Percentiles rank a stretch among this genome's conserved stretches.
Evolutionary conservation across 2,113 vertebrate genomes (phyloP).

Genomic region (Rafetus swinhoei): DNA sequence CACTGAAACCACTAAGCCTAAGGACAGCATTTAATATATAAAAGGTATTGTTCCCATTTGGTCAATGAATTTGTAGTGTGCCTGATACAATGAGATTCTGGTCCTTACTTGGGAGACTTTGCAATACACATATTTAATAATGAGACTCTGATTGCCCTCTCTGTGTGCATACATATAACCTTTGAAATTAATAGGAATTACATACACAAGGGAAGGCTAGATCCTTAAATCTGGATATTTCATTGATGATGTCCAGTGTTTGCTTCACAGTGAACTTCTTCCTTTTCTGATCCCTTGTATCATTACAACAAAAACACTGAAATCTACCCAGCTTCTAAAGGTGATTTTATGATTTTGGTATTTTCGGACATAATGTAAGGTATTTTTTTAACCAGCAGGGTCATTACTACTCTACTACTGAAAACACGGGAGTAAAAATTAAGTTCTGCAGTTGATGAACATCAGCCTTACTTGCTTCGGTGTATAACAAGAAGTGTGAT

Average conservation of each 20-base stretch:
- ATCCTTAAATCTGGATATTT: not conserved
- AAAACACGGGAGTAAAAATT: not conserved
- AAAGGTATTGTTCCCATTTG: not conserved
- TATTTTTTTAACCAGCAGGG: not conserved
- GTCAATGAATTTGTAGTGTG: not conserved
- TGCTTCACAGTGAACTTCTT: not conserved
- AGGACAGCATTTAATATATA: not conserved
- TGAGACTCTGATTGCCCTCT: not conserved
- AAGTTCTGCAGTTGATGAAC: not conserved
- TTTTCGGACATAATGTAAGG: not conserved
- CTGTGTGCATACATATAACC: not conserved
- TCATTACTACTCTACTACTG: not conserved
- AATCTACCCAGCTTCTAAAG: not conserved
- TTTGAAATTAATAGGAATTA: not conserved
- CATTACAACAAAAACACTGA: not conserved
- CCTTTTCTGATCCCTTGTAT: not conserved
- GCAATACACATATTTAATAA: not conserved
- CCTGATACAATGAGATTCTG: not conserved
- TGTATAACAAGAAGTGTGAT: not conserved
- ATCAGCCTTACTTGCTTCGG: not conserved
- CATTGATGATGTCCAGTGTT: not conserved
- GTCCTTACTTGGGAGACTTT: not conserved
- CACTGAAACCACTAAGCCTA: not conserved
- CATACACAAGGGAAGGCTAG: fast-evolving
- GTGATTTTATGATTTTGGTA: not conserved